phyloP scores from a whole-genome alignment of 2,113 vertebrate species.

The Sigmodon hispidus region DNA sequence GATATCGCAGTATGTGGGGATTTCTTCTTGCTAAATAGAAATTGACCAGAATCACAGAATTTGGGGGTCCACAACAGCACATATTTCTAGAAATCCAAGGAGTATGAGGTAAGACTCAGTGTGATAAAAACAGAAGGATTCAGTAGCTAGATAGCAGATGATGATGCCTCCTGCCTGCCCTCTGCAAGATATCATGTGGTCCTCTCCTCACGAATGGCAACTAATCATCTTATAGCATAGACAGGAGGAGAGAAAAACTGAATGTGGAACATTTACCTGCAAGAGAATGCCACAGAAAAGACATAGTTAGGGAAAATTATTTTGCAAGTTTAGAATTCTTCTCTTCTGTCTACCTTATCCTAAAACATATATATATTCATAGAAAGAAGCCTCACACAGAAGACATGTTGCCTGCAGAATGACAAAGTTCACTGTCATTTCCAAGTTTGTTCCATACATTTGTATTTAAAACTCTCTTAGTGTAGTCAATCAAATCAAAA shows the following conservation, averaged over 20 bases:
- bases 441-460: neutral
- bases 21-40: conserved; percentile 6
- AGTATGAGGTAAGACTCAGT: accelerated
- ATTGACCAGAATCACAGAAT: neutral
- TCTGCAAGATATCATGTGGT: neutral
- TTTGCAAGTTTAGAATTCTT: neutral
- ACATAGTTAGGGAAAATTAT: neutral
- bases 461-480: neutral
- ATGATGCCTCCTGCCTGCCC: no score
- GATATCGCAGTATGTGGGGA: neutral
- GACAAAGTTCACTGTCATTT: neutral
- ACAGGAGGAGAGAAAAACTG: neutral
- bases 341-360: accelerated
- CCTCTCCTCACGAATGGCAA: neutral
- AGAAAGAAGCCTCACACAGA: neutral
- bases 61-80: neutral
- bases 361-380: neutral
- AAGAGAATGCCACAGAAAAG: neutral
- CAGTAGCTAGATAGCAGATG: neutral
- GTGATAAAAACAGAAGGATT: neutral
- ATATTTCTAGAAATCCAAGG: neutral
- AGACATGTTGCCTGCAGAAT: neutral
- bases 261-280: neutral
- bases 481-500: neutral
- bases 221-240: neutral